phyloP scores from a whole-genome alignment of 2,888 invertebrate species.

The Lochmaea capreae region DNA sequence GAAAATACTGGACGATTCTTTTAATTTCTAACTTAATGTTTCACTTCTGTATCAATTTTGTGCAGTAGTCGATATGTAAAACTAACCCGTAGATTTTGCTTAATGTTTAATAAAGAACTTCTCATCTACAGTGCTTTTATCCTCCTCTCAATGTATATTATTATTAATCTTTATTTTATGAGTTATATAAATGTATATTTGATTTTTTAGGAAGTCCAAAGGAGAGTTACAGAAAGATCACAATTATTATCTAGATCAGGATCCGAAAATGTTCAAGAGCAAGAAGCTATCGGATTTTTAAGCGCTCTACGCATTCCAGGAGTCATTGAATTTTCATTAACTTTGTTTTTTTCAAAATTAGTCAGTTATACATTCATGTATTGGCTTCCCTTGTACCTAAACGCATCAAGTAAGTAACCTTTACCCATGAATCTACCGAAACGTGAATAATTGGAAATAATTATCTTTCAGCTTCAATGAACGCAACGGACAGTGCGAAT shows the following conservation, averaged over 20 bases:
- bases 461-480: conserved; percentile 71
- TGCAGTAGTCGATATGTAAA: no score
- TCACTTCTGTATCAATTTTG: no score
- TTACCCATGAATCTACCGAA: not conserved
- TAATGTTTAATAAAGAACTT: no score
- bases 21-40: no score
- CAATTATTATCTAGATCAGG: conserved; percentile 52
- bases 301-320: conserved; percentile 90
- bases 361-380: conserved; percentile 97
- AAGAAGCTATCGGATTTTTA: conserved; percentile 78
- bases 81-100: no score
- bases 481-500: conserved; percentile 78
- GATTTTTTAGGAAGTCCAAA: conserved; percentile 60
- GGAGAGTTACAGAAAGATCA: conserved; percentile 57
- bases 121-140: no score
- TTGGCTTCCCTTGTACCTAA: conserved; percentile 94
- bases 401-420: conserved; percentile 78
- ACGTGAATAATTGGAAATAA: not conserved
- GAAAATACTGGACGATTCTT: no score
- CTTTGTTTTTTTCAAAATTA: conserved; percentile 95
- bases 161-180: not conserved
- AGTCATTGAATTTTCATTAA: conserved; percentile 91
- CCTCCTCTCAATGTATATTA: not conserved
- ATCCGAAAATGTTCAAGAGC: conserved; percentile 52
- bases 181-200: not conserved